Conservation (phyloP, 2,888 invertebrate species). For the Hypena proboscidalis region DNA sequence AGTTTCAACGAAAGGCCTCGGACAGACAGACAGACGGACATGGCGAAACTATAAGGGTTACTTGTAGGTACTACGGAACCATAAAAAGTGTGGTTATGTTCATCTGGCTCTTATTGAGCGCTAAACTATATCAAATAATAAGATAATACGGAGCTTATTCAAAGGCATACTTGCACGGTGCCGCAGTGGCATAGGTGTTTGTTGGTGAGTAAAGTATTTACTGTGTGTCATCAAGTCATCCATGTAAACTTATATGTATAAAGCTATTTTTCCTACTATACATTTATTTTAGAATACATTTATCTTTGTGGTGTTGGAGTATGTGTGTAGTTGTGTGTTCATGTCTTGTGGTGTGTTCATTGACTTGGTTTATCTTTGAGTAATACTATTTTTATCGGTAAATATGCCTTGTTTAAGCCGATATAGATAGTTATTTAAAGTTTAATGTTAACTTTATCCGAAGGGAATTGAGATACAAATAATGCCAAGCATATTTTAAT, state of each 20-base stretch:
- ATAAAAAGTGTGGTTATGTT: too few species aligned
- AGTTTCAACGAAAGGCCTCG: too few species aligned
- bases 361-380: not conserved
- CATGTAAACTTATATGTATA: not conserved
- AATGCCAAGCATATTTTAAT: too few species aligned
- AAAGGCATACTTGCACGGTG: not conserved
- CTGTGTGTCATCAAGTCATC: not conserved
- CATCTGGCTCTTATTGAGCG: not conserved
- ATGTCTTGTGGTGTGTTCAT: not conserved
- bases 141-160: not conserved
- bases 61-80: too few species aligned
- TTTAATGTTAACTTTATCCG: too few species aligned
- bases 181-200: not conserved
- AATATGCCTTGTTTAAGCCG: too few species aligned
- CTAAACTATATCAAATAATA: not conserved
- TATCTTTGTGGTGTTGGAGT: not conserved
- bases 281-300: not conserved
- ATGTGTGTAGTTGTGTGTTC: not conserved
- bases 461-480: too few species aligned
- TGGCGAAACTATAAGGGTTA: too few species aligned
- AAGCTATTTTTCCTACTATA: not conserved
- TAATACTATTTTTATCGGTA: too few species aligned
- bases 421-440: too few species aligned
- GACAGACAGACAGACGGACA: too few species aligned
- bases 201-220: not conserved